Evolutionary conservation across 2,888 invertebrate species (phyloP).

Genomic region (Meganola albula): DNA sequence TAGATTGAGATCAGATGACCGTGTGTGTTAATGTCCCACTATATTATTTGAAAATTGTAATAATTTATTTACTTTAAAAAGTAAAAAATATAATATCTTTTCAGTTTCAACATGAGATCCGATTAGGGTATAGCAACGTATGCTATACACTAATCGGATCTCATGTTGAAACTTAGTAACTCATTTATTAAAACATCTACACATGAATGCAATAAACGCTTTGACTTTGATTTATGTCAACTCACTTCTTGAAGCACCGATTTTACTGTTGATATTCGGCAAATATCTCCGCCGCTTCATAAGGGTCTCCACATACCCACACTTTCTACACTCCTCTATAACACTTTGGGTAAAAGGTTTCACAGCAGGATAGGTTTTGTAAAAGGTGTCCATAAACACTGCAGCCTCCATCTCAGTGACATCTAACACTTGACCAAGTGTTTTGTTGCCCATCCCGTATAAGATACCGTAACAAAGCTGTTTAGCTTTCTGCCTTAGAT

Average conservation of each 20-base stretch:
- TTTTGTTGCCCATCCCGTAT: conserved; percentile 95
- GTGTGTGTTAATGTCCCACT: too few species aligned
- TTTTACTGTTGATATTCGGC: conserved; percentile 82
- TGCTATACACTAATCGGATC: too few species aligned
- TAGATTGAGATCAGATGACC: too few species aligned
- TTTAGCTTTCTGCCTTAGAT: conserved; percentile 91
- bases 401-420: conserved; percentile 88
- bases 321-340: conserved; percentile 80
- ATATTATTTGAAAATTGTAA: too few species aligned
- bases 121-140: too few species aligned
- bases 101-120: too few species aligned
- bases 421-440: conserved; percentile 87
- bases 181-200: too few species aligned
- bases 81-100: too few species aligned
- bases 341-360: conserved; percentile 72
- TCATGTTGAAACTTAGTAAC: too few species aligned
- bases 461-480: conserved; percentile 97
- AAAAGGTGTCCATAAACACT: conserved; percentile 88
- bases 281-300: conserved; percentile 87
- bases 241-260: conserved; percentile 79
- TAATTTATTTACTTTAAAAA: too few species aligned
- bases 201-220: too few species aligned
- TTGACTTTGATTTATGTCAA: too few species aligned
- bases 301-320: conserved; percentile 91
- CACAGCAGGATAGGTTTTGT: conserved; percentile 85